A percentile compares a stretch with the other conserved stretches of the same genome.
These are phyloP conservation scores for Cryptoprocta ferox DNA, from an alignment of 2,797 vertebrate species.

Conservation along the genomic window DNA sequence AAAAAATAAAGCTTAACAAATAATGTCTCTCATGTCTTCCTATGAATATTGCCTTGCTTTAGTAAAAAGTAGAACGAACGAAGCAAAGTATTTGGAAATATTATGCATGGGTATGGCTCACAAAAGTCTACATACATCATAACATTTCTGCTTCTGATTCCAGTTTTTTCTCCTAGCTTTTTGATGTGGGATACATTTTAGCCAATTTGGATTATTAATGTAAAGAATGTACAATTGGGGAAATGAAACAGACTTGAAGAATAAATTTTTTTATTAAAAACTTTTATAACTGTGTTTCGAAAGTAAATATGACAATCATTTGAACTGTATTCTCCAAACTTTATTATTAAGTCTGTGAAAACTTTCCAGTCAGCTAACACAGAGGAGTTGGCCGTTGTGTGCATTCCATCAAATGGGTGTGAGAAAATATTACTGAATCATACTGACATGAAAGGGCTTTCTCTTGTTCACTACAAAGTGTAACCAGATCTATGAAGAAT, in stretches of 20 bases:
- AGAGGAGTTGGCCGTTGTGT: neutral
- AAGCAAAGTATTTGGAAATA: neutral
- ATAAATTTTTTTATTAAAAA: slow-evolving; percentile 57
- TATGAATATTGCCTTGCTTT: slow-evolving; percentile 1
- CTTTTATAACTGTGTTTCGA: slow-evolving; percentile 41
- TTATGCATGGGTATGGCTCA: neutral
- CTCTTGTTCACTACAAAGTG: neutral
- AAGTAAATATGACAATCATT: slow-evolving; percentile 52
- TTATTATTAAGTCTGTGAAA: slow-evolving; percentile 33
- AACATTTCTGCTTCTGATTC: neutral
- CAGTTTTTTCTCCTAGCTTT: neutral
- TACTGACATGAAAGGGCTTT: neutral
- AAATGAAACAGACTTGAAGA: slow-evolving; percentile 54
- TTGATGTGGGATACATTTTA: slow-evolving; percentile 33
- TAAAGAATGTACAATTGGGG: slow-evolving; percentile 37
- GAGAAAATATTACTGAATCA: neutral
- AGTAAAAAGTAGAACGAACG: neutral
- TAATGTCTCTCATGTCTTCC: neutral
- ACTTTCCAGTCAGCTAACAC: neutral
- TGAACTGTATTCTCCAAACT: neutral
- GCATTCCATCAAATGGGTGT: neutral
- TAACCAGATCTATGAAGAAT: neutral
- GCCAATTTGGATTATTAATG: slow-evolving; percentile 36
- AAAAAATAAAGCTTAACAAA: neutral
- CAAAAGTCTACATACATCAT: neutral